phyloP scores from a whole-genome alignment of 2,888 invertebrate genomes.

The Phortica okadai region DNA sequence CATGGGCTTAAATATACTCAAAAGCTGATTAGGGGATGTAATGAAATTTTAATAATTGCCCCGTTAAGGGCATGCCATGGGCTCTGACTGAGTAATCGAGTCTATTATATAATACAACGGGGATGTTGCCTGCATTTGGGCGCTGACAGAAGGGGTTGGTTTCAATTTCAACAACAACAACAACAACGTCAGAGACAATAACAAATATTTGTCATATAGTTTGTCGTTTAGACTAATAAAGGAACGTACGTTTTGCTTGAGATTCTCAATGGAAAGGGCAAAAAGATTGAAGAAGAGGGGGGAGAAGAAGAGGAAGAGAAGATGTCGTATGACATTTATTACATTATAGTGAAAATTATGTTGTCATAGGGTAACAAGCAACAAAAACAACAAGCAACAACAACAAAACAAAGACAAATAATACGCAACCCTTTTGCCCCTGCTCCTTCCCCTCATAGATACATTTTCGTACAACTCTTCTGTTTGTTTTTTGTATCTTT shows the following conservation, averaged over 20 bases:
- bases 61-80: slow-evolving; percentile 64
- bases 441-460: no score
- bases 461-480: no score
- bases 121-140: background rate
- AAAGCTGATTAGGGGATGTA: slow-evolving; percentile 75
- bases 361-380: slow-evolving; percentile 63
- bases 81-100: no score
- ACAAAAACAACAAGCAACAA: background rate
- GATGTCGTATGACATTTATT: slow-evolving; percentile 62
- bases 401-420: slow-evolving; percentile 40
- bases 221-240: slow-evolving; percentile 41
- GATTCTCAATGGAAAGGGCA: background rate
- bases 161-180: slow-evolving; percentile 68
- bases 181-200: slow-evolving; percentile 58
- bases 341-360: slow-evolving; percentile 69
- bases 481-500: no score
- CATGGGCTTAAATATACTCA: background rate
- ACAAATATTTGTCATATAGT: slow-evolving; percentile 68
- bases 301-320: background rate
- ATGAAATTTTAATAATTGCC: slow-evolving; percentile 75
- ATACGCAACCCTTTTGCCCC: no score
- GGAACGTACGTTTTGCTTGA: background rate
- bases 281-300: background rate
- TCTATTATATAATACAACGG: slow-evolving; percentile 38
- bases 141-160: slow-evolving; percentile 65